These are phyloP conservation scores for Trididemnum clinides DNA, from an alignment of 23 tunicate species.

Conservation along the genomic window DNA sequence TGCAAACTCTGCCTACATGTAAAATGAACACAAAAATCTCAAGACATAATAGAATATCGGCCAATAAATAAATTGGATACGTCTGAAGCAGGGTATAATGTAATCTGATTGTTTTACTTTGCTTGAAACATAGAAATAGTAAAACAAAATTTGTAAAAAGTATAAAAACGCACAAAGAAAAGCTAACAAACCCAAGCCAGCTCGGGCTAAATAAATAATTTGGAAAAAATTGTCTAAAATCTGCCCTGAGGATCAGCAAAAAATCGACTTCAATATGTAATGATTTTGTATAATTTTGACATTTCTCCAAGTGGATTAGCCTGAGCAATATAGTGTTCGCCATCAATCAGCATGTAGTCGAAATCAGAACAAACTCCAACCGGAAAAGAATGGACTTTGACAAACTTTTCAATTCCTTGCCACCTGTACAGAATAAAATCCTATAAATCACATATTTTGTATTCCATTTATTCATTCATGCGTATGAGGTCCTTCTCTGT, in stretches of 20 bases:
- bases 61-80: no score
- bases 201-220: not conserved
- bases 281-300: slow-evolving; percentile 56
- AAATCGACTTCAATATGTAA: slow-evolving; percentile 28
- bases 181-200: not conserved
- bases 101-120: no score
- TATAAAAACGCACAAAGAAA: not conserved
- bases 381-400: slow-evolving; percentile 47
- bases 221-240: not conserved
- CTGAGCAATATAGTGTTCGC: slow-evolving; percentile 55
- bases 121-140: no score
- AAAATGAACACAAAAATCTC: no score
- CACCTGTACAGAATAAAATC: no score
- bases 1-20: no score
- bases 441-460: no score
- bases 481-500: no score
- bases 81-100: no score
- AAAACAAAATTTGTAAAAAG: no score
- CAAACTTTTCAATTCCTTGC: slow-evolving; percentile 67
- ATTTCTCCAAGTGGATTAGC: slow-evolving; percentile 18
- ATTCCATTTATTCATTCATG: no score
- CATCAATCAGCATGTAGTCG: slow-evolving; percentile 53
- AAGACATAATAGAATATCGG: no score
- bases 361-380: slow-evolving; percentile 43
- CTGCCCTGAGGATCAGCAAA: not conserved